Evolutionary conservation across 2,797 vertebrate genomes (phyloP).

Genomic region (Acanthurus lineatus): DNA sequence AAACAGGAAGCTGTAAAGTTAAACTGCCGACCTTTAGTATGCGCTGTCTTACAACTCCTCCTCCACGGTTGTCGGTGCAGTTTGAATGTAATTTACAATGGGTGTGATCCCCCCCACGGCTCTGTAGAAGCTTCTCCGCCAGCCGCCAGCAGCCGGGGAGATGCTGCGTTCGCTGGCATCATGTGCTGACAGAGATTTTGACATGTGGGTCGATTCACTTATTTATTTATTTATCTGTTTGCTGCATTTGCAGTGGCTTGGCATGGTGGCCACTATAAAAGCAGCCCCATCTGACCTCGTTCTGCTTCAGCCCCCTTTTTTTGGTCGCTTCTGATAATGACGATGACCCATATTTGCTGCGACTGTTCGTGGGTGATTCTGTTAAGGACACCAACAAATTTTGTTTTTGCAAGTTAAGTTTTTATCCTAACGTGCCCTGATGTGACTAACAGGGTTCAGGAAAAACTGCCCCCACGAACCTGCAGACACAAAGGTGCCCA

Average conservation of each 20-base stretch:
- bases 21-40: not conserved
- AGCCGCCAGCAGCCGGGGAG: conserved; percentile 24
- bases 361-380: conserved; percentile 4
- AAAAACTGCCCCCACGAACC: not conserved
- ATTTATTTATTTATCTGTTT: not conserved
- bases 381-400: conserved; percentile 35
- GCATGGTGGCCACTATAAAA: conserved; percentile 57
- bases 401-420: conserved; percentile 18
- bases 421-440: not conserved
- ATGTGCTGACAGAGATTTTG: conserved; percentile 43
- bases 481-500: not conserved
- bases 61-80: not conserved
- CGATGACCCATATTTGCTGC: conserved; percentile 67
- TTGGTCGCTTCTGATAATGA: conserved; percentile 46
- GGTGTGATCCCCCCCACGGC: conserved; percentile 15
- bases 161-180: conserved; percentile 12
- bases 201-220: conserved; percentile 48
- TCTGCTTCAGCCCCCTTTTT: conserved; percentile 49
- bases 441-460: too few relatives aligned
- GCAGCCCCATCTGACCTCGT: conserved; percentile 64
- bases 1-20: conserved; percentile 1
- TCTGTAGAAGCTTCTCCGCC: conserved; percentile 8
- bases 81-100: conserved; percentile 13
- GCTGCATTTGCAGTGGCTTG: conserved; percentile 52
- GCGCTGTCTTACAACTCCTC: not conserved